These are phyloP conservation scores for Cinclus mexicanus DNA, from an alignment of 2,113 vertebrate genomes.

Conservation along the genomic window DNA sequence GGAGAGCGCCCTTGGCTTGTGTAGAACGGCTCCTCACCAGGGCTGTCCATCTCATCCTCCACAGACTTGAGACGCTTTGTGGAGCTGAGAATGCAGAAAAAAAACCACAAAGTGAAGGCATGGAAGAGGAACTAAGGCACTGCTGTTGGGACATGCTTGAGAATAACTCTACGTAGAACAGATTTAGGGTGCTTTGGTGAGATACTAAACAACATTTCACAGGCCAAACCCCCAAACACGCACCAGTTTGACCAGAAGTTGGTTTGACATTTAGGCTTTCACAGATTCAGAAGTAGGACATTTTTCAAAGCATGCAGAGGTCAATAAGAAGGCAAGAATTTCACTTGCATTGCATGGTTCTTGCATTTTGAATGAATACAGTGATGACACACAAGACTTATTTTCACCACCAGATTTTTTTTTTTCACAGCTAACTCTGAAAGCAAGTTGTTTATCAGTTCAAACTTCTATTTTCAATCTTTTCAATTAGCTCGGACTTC, in stretches of 20 bases:
- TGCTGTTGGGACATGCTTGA: background rate
- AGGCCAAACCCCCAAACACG: background rate
- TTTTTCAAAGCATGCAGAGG: background rate
- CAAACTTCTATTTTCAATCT: background rate
- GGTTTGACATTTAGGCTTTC: background rate
- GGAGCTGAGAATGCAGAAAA: conserved; percentile 79
- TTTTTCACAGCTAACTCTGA: background rate
- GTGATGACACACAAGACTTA: background rate
- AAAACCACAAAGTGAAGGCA: background rate
- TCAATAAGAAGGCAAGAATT: background rate
- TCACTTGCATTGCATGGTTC: background rate
- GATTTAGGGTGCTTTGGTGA: background rate
- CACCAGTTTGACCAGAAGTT: background rate
- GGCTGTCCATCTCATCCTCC: conserved; percentile 98
- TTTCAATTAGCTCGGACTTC: background rate
- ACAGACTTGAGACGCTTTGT: conserved; percentile 99
- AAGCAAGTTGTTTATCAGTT: background rate
- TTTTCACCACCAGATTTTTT: background rate
- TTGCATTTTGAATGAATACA: background rate
- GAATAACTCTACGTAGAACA: background rate
- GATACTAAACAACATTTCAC: background rate
- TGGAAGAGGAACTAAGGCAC: background rate
- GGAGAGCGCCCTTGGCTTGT: conserved; percentile 94
- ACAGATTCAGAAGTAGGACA: background rate
- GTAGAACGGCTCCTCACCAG: conserved; percentile 95